Conservation (phyloP, 2,888 invertebrate species). For the Lepidonotus clava region DNA sequence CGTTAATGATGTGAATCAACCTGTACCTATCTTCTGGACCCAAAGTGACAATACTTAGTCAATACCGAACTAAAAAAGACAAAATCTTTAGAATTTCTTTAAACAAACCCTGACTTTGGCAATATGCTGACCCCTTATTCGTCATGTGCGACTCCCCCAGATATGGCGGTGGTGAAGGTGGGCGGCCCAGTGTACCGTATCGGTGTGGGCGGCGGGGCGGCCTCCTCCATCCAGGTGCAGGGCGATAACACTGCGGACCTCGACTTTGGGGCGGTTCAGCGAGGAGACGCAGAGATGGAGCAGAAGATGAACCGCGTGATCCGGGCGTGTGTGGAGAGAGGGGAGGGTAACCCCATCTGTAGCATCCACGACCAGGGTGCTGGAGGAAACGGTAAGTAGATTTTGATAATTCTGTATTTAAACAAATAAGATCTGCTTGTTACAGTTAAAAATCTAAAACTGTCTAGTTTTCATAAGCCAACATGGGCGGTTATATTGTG, state of each 20-base stretch:
- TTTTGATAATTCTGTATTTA: too few relatives aligned
- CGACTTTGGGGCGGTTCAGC: conserved; percentile 98
- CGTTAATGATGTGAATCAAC: too few relatives aligned
- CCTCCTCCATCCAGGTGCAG: conserved; percentile 96
- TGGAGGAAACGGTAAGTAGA: conserved; percentile 87
- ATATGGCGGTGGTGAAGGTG: conserved; percentile 95
- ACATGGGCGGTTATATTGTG: too few relatives aligned
- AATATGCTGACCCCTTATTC: too few relatives aligned
- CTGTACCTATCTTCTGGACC: too few relatives aligned
- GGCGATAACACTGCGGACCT: conserved; percentile 91
- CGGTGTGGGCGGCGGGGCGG: conserved; percentile 99
- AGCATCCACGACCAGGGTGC: conserved; percentile 99
- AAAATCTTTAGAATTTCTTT: too few relatives aligned
- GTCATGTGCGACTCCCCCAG: conserved; percentile 80
- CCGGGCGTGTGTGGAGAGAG: conserved; percentile 92
- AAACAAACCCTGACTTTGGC: too few relatives aligned
- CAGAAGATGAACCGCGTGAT: conserved; percentile 97
- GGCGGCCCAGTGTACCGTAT: conserved; percentile 99
- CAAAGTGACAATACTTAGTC: too few relatives aligned
- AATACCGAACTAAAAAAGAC: too few relatives aligned
- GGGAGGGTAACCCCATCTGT: conserved; percentile 90
- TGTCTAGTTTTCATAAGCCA: too few relatives aligned
- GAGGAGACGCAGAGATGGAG: conserved; percentile 99
- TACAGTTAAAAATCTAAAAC: too few relatives aligned
- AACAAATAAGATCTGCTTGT: too few relatives aligned